A percentile compares a stretch with the other conserved stretches of the same genome.
These are phyloP conservation scores for Drosophila koepferae DNA, from an alignment of 2,888 invertebrate genomes.

Conservation along the genomic window DNA sequence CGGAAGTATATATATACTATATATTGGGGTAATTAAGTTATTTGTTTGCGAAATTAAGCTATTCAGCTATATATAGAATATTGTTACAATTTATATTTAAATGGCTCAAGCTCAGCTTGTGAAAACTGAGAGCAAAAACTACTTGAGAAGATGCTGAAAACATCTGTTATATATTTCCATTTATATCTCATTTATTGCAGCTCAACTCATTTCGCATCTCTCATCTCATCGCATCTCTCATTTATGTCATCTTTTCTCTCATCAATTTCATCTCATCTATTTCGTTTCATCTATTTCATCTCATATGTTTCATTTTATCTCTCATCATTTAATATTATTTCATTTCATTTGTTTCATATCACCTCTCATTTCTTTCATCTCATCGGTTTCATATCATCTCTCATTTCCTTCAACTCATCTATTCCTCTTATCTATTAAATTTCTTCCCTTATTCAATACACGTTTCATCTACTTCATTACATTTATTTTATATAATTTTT, in stretches of 20 bases:
- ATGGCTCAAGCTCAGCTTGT: neutral
- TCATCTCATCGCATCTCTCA: too few species aligned
- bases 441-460: neutral
- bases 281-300: too few species aligned
- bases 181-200: too few species aligned
- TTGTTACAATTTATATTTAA: neutral
- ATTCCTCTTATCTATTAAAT: neutral
- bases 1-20: conserved; percentile 2
- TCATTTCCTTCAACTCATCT: too few species aligned
- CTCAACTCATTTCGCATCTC: too few species aligned
- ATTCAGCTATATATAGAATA: neutral
- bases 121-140: neutral
- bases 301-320: too few species aligned
- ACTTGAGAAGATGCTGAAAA: neutral
- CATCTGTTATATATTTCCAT: too few species aligned
- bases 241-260: too few species aligned
- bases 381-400: neutral
- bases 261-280: too few species aligned
- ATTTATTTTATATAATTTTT: too few species aligned
- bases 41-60: neutral
- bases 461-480: neutral
- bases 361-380: neutral
- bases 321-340: too few species aligned
- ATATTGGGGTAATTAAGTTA: neutral
- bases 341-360: too few species aligned